phyloP scores from a whole-genome alignment of 2,797 vertebrate genomes.

The Sebastes trivittatus region DNA sequence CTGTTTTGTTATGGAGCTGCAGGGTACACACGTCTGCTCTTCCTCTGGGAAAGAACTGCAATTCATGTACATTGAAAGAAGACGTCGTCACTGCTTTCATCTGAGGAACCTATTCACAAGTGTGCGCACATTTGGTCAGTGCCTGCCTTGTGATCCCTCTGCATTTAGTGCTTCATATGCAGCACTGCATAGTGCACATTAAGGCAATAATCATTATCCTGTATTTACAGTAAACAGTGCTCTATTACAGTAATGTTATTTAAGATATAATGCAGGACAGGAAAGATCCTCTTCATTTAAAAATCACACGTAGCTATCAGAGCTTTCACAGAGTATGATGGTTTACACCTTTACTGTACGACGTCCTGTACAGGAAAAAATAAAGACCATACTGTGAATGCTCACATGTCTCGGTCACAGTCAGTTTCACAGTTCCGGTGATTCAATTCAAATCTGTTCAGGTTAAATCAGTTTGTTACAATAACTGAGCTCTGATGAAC shows the following conservation, averaged over 20 bases:
- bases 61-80: neutral
- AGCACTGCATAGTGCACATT: neutral
- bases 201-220: neutral
- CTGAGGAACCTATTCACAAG: neutral
- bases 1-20: neutral
- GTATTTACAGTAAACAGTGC: neutral
- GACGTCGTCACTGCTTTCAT: neutral
- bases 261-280: neutral
- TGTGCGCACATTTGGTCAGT: neutral
- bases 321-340: neutral
- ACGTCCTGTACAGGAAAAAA: neutral
- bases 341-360: neutral
- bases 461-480: conserved; percentile 1
- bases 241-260: neutral
- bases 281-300: neutral
- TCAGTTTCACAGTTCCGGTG: neutral
- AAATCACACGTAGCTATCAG: neutral
- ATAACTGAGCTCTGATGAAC: neutral
- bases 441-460: neutral
- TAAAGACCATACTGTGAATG: neutral
- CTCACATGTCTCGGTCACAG: neutral
- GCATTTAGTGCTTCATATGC: neutral
- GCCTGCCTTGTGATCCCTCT: conserved; percentile 8
- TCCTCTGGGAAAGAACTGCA: neutral
- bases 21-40: neutral